Evolutionary conservation across 2,797 vertebrate genomes (phyloP).

Genomic region (Lutjanus argentimaculatus): DNA sequence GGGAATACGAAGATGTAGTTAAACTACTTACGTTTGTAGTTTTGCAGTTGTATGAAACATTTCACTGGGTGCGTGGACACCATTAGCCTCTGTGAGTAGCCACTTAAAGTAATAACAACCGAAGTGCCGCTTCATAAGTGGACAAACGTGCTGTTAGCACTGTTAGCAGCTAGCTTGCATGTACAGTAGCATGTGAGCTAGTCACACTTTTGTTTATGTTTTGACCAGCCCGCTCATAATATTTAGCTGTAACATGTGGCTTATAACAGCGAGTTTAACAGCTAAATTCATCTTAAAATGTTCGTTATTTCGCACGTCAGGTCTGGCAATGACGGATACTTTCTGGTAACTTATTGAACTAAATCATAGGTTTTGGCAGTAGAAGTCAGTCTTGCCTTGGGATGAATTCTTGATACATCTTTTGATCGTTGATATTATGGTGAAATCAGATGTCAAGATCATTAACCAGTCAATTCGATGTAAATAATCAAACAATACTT

Average conservation of each 20-base stretch:
- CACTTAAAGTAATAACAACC: neutral
- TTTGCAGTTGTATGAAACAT: neutral
- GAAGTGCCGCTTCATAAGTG: neutral
- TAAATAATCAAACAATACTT: neutral
- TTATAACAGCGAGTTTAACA: neutral
- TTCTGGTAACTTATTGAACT: neutral
- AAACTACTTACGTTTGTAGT: neutral
- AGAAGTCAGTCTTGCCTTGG: neutral
- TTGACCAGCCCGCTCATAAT: neutral
- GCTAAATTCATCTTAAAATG: rapidly evolving
- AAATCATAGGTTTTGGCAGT: neutral
- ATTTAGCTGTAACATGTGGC: neutral
- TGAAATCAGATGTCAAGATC: neutral
- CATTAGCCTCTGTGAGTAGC: neutral
- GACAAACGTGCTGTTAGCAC: neutral
- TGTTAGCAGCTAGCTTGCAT: conserved; percentile 11
- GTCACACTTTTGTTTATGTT: conserved; percentile 35
- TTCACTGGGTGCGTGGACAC: rapidly evolving
- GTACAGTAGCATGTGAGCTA: conserved; percentile 18
- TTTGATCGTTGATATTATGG: neutral
- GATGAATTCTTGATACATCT: neutral
- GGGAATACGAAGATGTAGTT: neutral
- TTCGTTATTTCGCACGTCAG: neutral
- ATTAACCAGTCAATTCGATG: neutral
- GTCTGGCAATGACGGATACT: neutral